Percentiles rank a stretch among this genome's conserved stretches.
Conservation (phyloP, 2,797 vertebrate species). For the Ctenosaura bakeri region DNA sequence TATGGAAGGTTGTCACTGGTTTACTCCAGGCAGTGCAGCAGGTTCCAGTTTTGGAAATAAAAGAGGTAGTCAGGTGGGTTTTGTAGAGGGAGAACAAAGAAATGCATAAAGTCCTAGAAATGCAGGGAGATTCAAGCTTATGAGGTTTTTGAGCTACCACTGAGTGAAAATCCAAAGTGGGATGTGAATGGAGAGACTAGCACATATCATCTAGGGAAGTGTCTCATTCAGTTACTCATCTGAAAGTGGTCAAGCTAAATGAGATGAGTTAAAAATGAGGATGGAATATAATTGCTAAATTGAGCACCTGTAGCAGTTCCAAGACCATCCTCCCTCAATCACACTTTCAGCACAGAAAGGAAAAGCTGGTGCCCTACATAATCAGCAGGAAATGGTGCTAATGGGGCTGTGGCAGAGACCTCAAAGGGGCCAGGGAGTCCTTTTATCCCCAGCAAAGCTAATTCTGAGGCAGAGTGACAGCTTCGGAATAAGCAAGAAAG, state of each 20-base stretch:
- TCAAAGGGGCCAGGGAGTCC: slow-evolving; percentile 48
- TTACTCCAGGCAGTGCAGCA: neutral
- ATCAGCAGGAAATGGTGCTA: slow-evolving; percentile 52
- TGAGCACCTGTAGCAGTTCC: slow-evolving; percentile 41
- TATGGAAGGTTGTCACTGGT: neutral
- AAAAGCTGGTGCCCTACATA: slow-evolving; percentile 47
- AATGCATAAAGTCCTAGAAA: neutral
- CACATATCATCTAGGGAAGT: slow-evolving; percentile 53
- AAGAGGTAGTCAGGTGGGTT: neutral
- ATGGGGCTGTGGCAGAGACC: slow-evolving; percentile 53
- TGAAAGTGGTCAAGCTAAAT: slow-evolving; percentile 55
- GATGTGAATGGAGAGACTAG: slow-evolving; percentile 51
- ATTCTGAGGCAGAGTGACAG: slow-evolving; percentile 32
- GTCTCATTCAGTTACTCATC: slow-evolving; percentile 50
- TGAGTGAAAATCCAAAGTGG: slow-evolving; percentile 61
- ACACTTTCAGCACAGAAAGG: slow-evolving; percentile 16
- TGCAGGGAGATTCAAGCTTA: slow-evolving; percentile 49
- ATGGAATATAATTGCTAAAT: slow-evolving; percentile 47
- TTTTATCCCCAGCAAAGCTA: slow-evolving; percentile 61
- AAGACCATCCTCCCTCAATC: slow-evolving; percentile 61
- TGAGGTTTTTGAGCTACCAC: slow-evolving; percentile 30
- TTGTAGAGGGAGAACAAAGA: neutral
- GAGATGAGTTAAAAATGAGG: slow-evolving; percentile 55
- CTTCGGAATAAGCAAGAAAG: slow-evolving; percentile 48
- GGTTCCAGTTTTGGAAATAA: neutral